Percentiles rank a stretch among this genome's conserved stretches.
phyloP scores from a whole-genome alignment of 2,113 vertebrate genomes.

The Heteronetta atricapilla region DNA sequence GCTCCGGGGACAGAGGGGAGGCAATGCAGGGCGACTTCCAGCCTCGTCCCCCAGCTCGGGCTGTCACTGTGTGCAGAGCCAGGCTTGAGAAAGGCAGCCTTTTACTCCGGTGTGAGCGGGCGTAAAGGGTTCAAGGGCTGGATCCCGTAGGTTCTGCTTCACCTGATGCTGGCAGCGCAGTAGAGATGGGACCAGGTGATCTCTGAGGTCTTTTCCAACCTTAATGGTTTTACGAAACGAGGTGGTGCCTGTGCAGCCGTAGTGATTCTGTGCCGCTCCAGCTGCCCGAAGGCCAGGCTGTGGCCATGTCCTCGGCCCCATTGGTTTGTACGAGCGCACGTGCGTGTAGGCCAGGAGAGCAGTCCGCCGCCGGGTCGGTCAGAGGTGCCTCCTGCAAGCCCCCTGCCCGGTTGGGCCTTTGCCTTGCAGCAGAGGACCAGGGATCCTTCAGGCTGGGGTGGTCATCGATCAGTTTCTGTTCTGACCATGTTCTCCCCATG shows the following conservation, averaged over 20 bases:
- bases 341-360: neutral
- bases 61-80: neutral
- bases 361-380: neutral
- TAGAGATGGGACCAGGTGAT: fast-evolving
- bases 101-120: neutral
- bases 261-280: neutral
- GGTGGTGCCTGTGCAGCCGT: neutral
- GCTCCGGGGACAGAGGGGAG: neutral
- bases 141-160: neutral
- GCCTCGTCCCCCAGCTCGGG: fast-evolving
- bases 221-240: neutral
- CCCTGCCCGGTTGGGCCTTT: neutral
- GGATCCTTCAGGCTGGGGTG: neutral
- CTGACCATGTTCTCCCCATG: neutral
- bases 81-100: neutral
- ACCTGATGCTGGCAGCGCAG: neutral
- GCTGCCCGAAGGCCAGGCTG: neutral
- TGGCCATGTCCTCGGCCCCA: fast-evolving
- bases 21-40: neutral
- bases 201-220: no score
- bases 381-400: fast-evolving
- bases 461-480: neutral
- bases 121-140: neutral
- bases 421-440: neutral
- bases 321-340: neutral